A percentile compares a stretch with the other conserved stretches of the same genome.
Evolutionary conservation across 35 echinoderm and acorn worm species (phyloP).

Genomic region (Apostichopus parvimensis): DNA sequence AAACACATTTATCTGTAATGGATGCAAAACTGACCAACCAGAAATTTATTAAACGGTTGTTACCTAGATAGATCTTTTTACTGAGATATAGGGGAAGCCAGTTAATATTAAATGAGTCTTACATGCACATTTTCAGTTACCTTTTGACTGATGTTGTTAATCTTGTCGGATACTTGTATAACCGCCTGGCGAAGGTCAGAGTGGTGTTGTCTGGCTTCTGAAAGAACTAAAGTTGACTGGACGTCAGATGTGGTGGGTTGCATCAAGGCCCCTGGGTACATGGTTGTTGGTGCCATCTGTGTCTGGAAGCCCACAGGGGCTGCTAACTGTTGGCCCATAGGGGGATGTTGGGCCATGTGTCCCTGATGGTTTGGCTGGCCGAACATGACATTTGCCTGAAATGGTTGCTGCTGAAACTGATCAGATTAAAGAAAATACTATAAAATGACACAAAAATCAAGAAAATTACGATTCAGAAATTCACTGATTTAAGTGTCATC

Average conservation of each 20-base stretch:
- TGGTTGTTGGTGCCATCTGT: conserved; percentile 6
- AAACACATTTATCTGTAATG: too few relatives aligned
- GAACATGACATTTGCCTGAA: conserved; percentile 38
- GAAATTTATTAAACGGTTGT: too few relatives aligned
- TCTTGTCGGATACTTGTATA: conserved; percentile 72
- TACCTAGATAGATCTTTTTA: too few relatives aligned
- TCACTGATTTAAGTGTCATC: too few relatives aligned
- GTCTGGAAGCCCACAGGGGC: conserved; percentile 42
- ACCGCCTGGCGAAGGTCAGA: conserved; percentile 75
- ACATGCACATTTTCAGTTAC: conserved; percentile 21
- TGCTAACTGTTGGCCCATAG: conserved; percentile 33
- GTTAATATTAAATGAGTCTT: too few relatives aligned
- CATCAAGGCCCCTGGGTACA: conserved; percentile 60
- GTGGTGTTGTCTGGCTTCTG: conserved; percentile 90
- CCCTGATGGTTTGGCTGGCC: conserved; percentile 10
- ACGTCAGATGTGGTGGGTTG: conserved; percentile 61
- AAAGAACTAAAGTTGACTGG: conserved; percentile 65
- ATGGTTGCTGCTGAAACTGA: conserved; percentile 44
- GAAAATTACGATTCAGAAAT: too few relatives aligned
- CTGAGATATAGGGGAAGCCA: too few relatives aligned
- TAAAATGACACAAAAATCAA: too few relatives aligned
- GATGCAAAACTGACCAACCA: too few relatives aligned
- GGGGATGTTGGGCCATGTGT: conserved; percentile 1
- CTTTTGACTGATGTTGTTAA: conserved; percentile 72
- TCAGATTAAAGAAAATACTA: background rate